These are phyloP conservation scores for Xenopus laevis DNA, from an alignment of 2,113 vertebrate species.

Conservation along the genomic window DNA sequence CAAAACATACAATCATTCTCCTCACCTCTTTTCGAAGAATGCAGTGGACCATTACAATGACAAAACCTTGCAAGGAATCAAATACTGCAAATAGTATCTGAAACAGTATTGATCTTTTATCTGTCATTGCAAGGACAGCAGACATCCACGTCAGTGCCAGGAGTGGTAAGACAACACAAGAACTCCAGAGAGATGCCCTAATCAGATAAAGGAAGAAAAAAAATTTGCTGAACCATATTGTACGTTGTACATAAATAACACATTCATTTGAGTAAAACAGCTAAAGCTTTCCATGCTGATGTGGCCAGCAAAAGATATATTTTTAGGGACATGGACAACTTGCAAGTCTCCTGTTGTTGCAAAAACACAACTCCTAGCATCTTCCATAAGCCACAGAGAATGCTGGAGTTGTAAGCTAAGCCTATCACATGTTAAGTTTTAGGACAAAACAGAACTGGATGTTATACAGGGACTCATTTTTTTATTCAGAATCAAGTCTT, in stretches of 20 bases:
- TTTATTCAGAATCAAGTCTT: too few relatives aligned
- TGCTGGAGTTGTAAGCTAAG: too few relatives aligned
- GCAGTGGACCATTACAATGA: slow-evolving; percentile 99
- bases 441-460: too few relatives aligned
- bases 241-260: slow-evolving; percentile 7
- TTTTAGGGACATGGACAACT: not conserved
- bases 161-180: slow-evolving; percentile 93
- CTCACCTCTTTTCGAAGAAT: slow-evolving; percentile 94
- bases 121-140: slow-evolving; percentile 96
- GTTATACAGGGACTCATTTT: too few relatives aligned
- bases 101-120: slow-evolving; percentile 97
- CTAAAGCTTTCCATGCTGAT: slow-evolving; percentile 15
- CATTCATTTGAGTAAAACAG: slow-evolving; percentile 8
- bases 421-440: too few relatives aligned
- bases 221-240: slow-evolving; percentile 39
- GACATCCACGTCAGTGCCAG: slow-evolving; percentile 98
- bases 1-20: slow-evolving; percentile 34
- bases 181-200: slow-evolving; percentile 98
- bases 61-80: slow-evolving; percentile 97
- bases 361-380: not conserved
- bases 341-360: not conserved
- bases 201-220: slow-evolving; percentile 50
- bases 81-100: slow-evolving; percentile 98
- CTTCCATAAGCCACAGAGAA: too few relatives aligned
- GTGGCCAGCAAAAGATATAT: slow-evolving; percentile 37